phyloP scores from a whole-genome alignment of 2,797 vertebrate genomes.

The Centropyge bicolor region DNA sequence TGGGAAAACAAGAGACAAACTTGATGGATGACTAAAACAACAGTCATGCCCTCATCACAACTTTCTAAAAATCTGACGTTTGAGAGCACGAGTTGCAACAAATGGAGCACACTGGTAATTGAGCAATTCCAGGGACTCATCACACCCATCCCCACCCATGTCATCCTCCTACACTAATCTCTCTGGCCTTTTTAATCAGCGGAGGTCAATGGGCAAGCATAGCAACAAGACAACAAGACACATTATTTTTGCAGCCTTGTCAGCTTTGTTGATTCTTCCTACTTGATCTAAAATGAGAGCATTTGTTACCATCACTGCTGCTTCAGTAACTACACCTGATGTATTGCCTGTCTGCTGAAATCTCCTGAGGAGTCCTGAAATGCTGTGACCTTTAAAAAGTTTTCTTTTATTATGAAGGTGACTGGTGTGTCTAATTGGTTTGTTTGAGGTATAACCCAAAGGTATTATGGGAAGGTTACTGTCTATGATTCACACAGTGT shows the following conservation, averaged over 20 bases:
- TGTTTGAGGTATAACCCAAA: conserved; percentile 45
- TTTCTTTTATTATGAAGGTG: conserved; percentile 43
- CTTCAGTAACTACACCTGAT: background rate
- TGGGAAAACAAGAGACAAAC: background rate
- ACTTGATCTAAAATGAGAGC: background rate
- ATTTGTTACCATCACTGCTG: background rate
- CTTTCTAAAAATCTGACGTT: conserved; percentile 30
- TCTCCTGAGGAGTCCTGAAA: conserved; percentile 55
- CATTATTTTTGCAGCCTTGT: background rate
- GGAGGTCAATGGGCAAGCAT: conserved; percentile 8
- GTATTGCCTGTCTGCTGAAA: conserved; percentile 20
- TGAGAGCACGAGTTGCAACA: conserved; percentile 25
- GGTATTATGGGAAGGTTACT: conserved; percentile 49
- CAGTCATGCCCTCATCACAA: conserved; percentile 1
- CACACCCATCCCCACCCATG: conserved; percentile 67
- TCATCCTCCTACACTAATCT: conserved; percentile 67
- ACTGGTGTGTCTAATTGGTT: conserved; percentile 56
- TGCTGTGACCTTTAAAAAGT: conserved; percentile 71
- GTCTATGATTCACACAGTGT: conserved; percentile 23
- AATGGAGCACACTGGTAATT: conserved; percentile 44
- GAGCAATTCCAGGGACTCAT: conserved; percentile 57
- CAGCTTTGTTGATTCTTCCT: background rate
- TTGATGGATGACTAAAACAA: conserved; percentile 14
- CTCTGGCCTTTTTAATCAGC: conserved; percentile 37
- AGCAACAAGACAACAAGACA: background rate